Evolutionary conservation across 2,888 invertebrate species (phyloP), one percentile per base, ranked within the genome.

Genomic region (Lepidocyrtinus sp.): DNA sequence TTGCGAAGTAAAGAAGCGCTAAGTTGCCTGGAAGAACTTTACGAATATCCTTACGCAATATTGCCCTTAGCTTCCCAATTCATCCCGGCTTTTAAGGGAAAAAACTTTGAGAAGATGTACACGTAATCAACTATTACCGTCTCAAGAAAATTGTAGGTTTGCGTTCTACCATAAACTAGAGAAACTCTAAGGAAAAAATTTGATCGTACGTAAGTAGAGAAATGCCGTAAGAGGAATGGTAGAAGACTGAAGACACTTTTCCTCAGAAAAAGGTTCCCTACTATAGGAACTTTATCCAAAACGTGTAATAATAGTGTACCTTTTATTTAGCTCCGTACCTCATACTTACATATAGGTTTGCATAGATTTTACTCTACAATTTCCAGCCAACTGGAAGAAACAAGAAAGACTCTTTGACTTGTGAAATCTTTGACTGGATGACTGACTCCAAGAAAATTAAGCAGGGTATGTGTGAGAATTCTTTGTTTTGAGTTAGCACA

Each of bases 341-440:
- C 36, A 12, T 36, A n/a, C n/a, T n/a, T n/a, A n/a, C n/a, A n/a
- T n/a, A n/a, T n/a, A n/a, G n/a, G n/a, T n/a, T n/a, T n/a, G n/a
- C n/a, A n/a, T n/a, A n/a, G n/a, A n/a, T n/a, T n/a, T n/a, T 50
- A 55, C 61, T 75, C 62, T 62, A 24, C 67, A 77, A 72, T 73
- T 74, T 64, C 64, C 74, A 69, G 15, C 73, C 69, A 69, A 79
- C 69, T 59, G 69, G 63, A 72, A 71, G 50, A 64, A 75, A 63
- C 73, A 70, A 55, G 64, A 50, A 62, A 45, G 59, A 59, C 68
- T 25, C n/a, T 55, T 27, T 79, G 64, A 79, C 79, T 79, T 74
- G 67, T 79, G 69, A 79, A 79, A 79, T 74, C 73, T 73, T 62
- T 79, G 73, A 79, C 74, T 79, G 73, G 79, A 74, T 79, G 79